Conservation (phyloP, 2,888 invertebrate species). For the Crepidodera aurea region DNA sequence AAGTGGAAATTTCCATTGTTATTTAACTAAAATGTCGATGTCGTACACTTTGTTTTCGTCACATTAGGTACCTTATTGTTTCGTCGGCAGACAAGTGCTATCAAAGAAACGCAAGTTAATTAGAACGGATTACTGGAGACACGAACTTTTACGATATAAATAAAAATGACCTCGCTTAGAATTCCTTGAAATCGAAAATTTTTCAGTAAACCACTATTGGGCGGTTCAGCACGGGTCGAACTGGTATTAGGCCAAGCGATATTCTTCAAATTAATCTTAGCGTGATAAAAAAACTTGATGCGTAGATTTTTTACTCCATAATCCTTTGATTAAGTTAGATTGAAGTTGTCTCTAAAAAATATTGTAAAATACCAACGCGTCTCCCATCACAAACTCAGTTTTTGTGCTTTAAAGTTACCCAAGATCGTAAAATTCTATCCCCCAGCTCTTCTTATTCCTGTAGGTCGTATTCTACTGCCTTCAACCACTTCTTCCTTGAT, state of each 20-base stretch:
- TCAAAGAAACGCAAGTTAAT: conserved; percentile 27
- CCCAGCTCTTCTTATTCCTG: no score
- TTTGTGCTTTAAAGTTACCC: no score
- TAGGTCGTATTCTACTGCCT: no score
- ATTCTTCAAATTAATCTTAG: no score
- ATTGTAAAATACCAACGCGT: no score
- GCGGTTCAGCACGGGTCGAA: conserved; percentile 19
- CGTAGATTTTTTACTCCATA: no score
- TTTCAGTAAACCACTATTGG: conserved; percentile 9
- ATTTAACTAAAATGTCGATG: neutral
- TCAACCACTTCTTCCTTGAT: no score
- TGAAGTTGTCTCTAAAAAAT: no score
- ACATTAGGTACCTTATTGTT: conserved; percentile 23
- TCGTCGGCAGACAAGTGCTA: conserved; percentile 19
- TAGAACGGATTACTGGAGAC: conserved; percentile 17
- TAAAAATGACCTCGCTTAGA: conserved; percentile 32
- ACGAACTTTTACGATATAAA: conserved; percentile 30
- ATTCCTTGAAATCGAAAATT: conserved; percentile 29
- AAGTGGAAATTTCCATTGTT: conserved; percentile 2
- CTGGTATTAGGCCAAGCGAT: conserved; percentile 5
- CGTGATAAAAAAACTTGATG: no score
- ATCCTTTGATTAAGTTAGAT: no score
- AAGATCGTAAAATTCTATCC: no score
- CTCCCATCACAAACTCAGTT: no score
- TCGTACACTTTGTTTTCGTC: neutral